Evolutionary conservation across 2,888 invertebrate genomes (phyloP).

Genomic region (Pantelozetes paolii): DNA sequence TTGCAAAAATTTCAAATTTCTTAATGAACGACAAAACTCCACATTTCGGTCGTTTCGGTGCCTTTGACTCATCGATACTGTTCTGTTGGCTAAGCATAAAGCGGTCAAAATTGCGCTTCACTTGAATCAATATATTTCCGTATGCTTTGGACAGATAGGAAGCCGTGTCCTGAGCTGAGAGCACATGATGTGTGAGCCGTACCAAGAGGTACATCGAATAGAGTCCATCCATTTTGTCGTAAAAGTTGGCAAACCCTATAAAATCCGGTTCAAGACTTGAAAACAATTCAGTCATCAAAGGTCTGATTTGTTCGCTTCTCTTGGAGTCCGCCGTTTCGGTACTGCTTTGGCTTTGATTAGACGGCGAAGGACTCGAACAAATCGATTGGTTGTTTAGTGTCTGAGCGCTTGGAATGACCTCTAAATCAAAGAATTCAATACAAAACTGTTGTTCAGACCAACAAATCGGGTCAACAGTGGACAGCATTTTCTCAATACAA

Average conservation of each 20-base stretch:
- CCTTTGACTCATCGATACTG: slow-evolving; percentile 69
- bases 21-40: slow-evolving; percentile 83
- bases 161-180: slow-evolving; percentile 79
- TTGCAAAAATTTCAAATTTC: slow-evolving; percentile 84
- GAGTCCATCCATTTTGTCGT: slow-evolving; percentile 85
- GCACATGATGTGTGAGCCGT: slow-evolving; percentile 83
- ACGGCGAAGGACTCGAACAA: slow-evolving; percentile 41
- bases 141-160: slow-evolving; percentile 82
- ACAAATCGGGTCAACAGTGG: slow-evolving; percentile 82
- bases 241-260: slow-evolving; percentile 74
- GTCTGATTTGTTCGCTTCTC: slow-evolving; percentile 53
- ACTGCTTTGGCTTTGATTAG: slow-evolving; percentile 42
- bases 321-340: slow-evolving; percentile 47
- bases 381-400: slow-evolving; percentile 36
- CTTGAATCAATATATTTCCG: slow-evolving; percentile 76
- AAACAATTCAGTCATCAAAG: slow-evolving; percentile 83
- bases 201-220: slow-evolving; percentile 92
- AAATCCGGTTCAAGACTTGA: slow-evolving; percentile 80
- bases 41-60: slow-evolving; percentile 72
- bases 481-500: slow-evolving; percentile 71
- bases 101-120: slow-evolving; percentile 84
- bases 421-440: slow-evolving; percentile 81
- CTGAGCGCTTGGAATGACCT: background rate
- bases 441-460: slow-evolving; percentile 93
- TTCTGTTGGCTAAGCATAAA: slow-evolving; percentile 61